Evolutionary conservation across 2,113 vertebrate species (phyloP).

Genomic region (Podarcis cretensis): DNA sequence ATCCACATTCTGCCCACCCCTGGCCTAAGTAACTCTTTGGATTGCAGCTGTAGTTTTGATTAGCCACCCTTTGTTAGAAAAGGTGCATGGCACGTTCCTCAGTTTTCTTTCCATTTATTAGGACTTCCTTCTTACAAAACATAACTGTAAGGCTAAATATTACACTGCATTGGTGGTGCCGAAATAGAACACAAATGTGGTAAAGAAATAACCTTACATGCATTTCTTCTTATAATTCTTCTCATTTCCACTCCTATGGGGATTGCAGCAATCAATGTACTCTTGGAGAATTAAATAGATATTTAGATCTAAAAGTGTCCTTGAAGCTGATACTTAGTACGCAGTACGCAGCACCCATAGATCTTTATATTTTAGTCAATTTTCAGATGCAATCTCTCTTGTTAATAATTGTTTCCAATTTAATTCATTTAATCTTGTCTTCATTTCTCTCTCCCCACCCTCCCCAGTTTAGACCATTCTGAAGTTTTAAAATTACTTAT

Average conservation of each 20-base stretch:
- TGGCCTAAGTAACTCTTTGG: no score
- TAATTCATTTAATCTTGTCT: conserved; percentile 35
- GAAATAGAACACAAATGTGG: background rate
- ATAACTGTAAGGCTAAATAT: background rate
- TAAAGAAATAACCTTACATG: background rate
- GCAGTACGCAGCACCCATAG: background rate
- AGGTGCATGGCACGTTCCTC: no score
- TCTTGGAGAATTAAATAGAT: background rate
- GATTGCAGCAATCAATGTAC: background rate
- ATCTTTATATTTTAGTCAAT: conserved; percentile 7
- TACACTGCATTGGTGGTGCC: background rate
- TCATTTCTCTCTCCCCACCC: background rate
- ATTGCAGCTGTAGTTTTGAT: no score
- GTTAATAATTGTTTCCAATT: conserved; percentile 54
- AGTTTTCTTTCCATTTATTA: no score
- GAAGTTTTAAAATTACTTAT: conserved; percentile 32
- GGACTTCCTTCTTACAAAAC: no score
- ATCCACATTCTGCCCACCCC: no score
- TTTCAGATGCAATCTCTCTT: conserved; percentile 40
- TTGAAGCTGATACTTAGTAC: conserved; percentile 8
- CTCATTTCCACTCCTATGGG: background rate
- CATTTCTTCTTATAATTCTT: background rate
- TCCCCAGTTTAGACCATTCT: background rate
- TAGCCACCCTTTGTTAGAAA: no score
- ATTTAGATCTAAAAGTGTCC: conserved; percentile 9